phyloP scores from a whole-genome alignment of 2,797 vertebrate species.

The Sebastes taczanowskii region DNA sequence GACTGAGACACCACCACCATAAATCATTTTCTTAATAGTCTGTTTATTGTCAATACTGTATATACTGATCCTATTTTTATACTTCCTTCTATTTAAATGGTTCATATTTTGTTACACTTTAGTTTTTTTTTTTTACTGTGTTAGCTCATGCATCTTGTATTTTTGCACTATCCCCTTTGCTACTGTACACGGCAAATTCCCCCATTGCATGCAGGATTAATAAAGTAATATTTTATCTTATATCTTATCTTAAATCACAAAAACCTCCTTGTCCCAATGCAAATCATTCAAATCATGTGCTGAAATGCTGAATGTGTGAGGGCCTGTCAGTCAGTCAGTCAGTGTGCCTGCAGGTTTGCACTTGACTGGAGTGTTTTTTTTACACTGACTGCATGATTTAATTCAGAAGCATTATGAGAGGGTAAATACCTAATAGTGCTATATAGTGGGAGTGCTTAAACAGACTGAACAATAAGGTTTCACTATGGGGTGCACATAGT shows the following conservation, averaged over 20 bases:
- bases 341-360: constrained; percentile 24
- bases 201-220: too few relatives aligned
- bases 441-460: neutral
- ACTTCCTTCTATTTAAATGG: too few relatives aligned
- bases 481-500: neutral
- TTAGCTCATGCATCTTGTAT: too few relatives aligned
- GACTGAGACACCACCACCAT: constrained; percentile 21
- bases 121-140: too few relatives aligned
- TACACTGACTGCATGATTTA: neutral
- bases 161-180: too few relatives aligned
- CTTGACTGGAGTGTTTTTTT: constrained; percentile 26
- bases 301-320: neutral
- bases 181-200: too few relatives aligned
- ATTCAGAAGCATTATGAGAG: neutral
- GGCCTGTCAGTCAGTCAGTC: constrained; percentile 16
- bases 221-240: too few relatives aligned
- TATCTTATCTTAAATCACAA: neutral
- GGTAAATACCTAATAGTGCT: neutral
- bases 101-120: too few relatives aligned
- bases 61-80: too few relatives aligned
- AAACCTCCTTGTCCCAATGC: neutral
- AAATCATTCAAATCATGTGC: constrained; percentile 22
- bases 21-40: neutral
- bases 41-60: too few relatives aligned
- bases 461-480: neutral